Evolutionary conservation across 2,888 invertebrate species (phyloP).

Genomic region (Cantharis lateralis): DNA sequence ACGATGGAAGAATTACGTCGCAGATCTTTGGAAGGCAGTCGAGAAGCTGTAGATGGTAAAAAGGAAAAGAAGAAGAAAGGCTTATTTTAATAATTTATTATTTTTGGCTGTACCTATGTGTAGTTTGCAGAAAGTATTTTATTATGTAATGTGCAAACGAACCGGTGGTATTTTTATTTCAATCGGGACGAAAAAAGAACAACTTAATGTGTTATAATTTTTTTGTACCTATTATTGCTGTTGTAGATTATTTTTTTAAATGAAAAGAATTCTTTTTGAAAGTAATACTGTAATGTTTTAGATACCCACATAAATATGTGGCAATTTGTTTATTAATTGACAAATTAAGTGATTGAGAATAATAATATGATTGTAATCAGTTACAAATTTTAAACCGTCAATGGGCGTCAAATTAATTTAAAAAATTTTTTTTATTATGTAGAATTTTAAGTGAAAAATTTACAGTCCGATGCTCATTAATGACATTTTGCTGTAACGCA

Average conservation of each 20-base stretch:
- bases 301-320: background rate
- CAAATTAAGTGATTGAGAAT: constrained; percentile 29
- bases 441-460: constrained; percentile 24
- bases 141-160: constrained; percentile 4
- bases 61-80: constrained; percentile 92
- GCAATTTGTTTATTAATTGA: constrained; percentile 32
- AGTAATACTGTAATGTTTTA: background rate
- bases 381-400: constrained; percentile 2
- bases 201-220: constrained; percentile 13
- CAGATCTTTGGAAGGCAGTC: constrained; percentile 85
- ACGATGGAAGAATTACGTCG: constrained; percentile 88
- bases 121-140: constrained; percentile 13
- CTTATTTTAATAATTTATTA: constrained; percentile 68
- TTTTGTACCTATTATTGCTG: constrained; percentile 12
- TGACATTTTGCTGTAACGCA: constrained; percentile 50
- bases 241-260: constrained; percentile 17
- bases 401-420: constrained; percentile 28
- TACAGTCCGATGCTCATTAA: constrained; percentile 39
- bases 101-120: constrained; percentile 4
- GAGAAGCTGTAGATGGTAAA: constrained; percentile 87
- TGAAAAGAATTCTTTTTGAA: background rate
- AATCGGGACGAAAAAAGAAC: background rate
- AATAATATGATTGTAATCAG: background rate
- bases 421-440: constrained; percentile 19
- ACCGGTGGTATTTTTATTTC: background rate